phyloP scores from a whole-genome alignment of 2,797 vertebrate genomes.

The Microcaecilia unicolor region DNA sequence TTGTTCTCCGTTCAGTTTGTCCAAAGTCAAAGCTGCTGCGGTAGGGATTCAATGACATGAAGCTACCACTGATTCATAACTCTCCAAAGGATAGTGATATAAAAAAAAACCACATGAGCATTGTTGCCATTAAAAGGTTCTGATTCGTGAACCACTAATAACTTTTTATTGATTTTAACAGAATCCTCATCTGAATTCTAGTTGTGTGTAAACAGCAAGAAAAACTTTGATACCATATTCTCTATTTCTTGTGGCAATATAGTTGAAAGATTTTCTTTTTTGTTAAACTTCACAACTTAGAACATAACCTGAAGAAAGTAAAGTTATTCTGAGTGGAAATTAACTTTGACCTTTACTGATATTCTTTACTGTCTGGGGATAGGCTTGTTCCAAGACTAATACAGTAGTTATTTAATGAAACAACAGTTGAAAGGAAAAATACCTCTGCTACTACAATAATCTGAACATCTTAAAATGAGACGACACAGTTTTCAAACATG shows the following conservation, averaged over 20 bases:
- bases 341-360: no score
- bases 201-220: neutral
- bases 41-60: neutral
- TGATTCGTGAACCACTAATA: conserved; percentile 13
- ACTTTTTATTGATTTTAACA: conserved; percentile 22
- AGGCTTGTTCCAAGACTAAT: no score
- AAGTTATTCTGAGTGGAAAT: neutral
- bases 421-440: no score
- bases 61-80: neutral
- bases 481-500: no score
- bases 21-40: neutral
- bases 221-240: neutral
- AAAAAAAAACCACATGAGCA: conserved; percentile 1
- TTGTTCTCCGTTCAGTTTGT: conserved; percentile 4
- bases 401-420: no score
- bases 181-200: conserved; percentile 8
- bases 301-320: neutral
- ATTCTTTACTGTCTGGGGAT: no score
- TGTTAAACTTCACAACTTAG: neutral
- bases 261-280: neutral
- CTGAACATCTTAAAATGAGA: no score
- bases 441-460: no score
- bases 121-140: conserved; percentile 16
- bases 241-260: neutral
- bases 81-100: conserved; percentile 14